These are phyloP conservation scores for Thysanoteuthis rhombus DNA, from an alignment of 2,888 invertebrate genomes.

Conservation along the genomic window DNA sequence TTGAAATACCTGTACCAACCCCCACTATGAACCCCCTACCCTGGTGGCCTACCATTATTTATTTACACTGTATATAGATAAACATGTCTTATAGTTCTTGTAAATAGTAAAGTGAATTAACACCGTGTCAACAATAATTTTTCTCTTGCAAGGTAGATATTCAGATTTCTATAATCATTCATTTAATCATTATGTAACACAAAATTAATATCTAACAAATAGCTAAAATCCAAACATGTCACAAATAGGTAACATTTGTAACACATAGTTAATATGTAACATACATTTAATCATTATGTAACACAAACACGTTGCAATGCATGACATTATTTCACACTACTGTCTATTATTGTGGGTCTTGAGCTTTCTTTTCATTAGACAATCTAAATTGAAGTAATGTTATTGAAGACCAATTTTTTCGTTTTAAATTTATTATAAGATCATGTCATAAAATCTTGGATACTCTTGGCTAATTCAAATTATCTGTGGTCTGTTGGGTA, in stretches of 20 bases:
- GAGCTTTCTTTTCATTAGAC: background rate
- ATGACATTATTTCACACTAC: background rate
- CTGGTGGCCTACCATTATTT: background rate
- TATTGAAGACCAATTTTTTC: too few relatives aligned
- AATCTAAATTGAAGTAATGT: background rate
- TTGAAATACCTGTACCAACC: background rate
- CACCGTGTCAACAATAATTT: background rate
- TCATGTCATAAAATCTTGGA: background rate
- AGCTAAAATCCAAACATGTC: too few relatives aligned
- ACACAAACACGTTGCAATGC: background rate
- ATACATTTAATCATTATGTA: background rate
- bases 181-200: background rate
- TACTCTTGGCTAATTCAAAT: background rate
- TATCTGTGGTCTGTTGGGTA: background rate
- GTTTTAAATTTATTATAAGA: too few relatives aligned
- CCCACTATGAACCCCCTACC: background rate
- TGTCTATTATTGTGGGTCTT: background rate
- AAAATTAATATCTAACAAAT: too few relatives aligned
- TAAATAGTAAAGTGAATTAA: background rate
- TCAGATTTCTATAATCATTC: background rate
- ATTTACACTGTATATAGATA: background rate
- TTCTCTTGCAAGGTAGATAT: background rate
- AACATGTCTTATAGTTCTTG: background rate
- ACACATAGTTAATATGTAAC: too few relatives aligned
- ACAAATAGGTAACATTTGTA: too few relatives aligned